These are phyloP conservation scores for Cromileptes altivelis DNA, from an alignment of 2,113 vertebrate species.

Conservation along the genomic window DNA sequence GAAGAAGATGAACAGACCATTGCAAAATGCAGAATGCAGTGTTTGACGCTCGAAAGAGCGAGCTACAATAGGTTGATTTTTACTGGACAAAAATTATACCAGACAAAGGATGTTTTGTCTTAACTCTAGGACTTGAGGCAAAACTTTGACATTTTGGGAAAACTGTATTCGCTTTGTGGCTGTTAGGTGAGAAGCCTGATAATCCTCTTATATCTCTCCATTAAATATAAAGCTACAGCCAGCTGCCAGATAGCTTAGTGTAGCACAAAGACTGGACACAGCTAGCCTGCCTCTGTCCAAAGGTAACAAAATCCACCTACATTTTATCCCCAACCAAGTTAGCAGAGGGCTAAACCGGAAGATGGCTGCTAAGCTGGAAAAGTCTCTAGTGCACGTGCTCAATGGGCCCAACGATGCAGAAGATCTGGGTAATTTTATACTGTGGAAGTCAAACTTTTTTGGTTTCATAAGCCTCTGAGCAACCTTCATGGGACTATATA, in stretches of 20 bases:
- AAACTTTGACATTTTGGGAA: neutral
- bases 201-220: neutral
- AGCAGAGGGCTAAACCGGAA: no score
- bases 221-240: neutral
- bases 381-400: no score
- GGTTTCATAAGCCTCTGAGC: no score
- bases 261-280: neutral
- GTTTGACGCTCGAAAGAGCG: neutral
- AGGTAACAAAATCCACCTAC: neutral
- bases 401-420: no score
- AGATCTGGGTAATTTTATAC: no score
- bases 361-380: no score
- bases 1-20: slow-evolving; percentile 6
- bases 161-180: neutral
- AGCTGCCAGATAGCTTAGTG: neutral
- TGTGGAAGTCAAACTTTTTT: no score
- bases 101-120: neutral
- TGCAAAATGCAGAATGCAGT: slow-evolving; percentile 12
- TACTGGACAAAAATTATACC: neutral
- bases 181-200: neutral
- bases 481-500: no score
- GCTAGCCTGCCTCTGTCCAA: neutral
- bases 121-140: neutral
- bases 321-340: no score
- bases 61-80: neutral